Evolutionary conservation across 64 coral and sea anemone genomes (phyloP).

Genomic region (Actinia equina): DNA sequence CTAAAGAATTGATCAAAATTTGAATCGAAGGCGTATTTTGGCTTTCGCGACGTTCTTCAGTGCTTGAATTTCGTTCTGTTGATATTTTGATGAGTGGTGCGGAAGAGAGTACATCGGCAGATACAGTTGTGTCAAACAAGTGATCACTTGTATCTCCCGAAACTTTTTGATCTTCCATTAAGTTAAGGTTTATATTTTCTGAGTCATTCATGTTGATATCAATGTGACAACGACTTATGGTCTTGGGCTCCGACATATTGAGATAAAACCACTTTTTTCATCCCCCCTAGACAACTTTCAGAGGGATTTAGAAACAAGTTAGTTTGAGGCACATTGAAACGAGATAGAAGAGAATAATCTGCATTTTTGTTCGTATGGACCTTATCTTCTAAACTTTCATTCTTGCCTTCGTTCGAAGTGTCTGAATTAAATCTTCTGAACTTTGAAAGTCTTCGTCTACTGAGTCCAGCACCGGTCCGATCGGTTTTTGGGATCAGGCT

Average conservation of each 20-base stretch:
- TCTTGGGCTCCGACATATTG: not conserved
- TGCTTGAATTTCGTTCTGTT: not conserved
- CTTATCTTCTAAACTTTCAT: not conserved
- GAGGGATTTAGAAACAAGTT: not conserved
- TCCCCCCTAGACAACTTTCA: not conserved
- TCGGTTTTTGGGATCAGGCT: not conserved
- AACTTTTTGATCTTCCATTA: not conserved
- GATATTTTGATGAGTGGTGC: conserved; percentile 9
- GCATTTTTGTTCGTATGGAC: not conserved
- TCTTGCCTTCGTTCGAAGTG: not conserved
- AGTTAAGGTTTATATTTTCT: conserved; percentile 8
- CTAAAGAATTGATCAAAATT: conserved; percentile 81
- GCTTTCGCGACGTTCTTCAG: not conserved
- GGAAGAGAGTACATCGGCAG: not conserved
- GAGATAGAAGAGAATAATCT: not conserved
- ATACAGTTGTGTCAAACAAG: not conserved
- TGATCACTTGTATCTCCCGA: not conserved
- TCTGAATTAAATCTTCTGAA: conserved; percentile 18
- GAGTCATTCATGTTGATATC: conserved; percentile 54
- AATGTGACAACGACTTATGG: conserved; percentile 82
- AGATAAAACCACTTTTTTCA: not conserved
- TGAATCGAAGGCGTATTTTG: conserved; percentile 32
- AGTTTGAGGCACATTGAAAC: not conserved
- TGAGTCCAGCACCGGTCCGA: not conserved
- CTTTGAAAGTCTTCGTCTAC: not conserved